Base-by-base conservation (phyloP, 2,888 invertebrate genomes). In the Philereme vetulata region DNA sequence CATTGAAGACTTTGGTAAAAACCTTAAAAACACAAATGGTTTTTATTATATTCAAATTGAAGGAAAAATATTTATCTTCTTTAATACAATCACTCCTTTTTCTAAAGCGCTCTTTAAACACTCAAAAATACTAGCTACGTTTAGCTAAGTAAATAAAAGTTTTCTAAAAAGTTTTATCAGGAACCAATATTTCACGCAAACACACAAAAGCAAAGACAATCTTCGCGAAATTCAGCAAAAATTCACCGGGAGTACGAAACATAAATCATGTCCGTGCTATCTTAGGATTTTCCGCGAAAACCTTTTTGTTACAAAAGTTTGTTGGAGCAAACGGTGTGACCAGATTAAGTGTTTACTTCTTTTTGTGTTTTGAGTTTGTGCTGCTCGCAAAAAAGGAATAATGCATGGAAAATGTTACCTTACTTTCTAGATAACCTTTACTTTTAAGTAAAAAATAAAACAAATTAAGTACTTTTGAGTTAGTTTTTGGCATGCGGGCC, bases 261-360 rank as follows among this genome's bases (percentile, higher is more conserved):
- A 61, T 61, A 64, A 61, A 61, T 61, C 56, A 59, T 36, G 21
- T 7, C 32, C 44, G 34, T 38, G 38, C 38, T 53, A 58, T 51
- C 45, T 48, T 7, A 51, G 48, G 8, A 60, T 51, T 55, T 56
- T 53, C 46, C 7, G 45, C 6, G 33, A 54, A 47, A 33, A 56
- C 51, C 53, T 54, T 57, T 54, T 64, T 62, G 54, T 62, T 49
- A 4, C 8, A 4, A 21, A 49, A 46, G 50, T 51, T 40, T 42
- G n/a, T 33, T 42, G 50, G n/a, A 42, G 33, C 32, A 5, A 33
- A 36, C 21, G 2, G 21, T 21, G 38, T 38, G 38, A 5, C n/a
- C 5, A 38, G 33, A 51, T 21, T 51, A 21, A 21, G 7, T 38
- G 8, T 6, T 8, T 38, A 38, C 7, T 38, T 38, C 8, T 38